phyloP scores from a whole-genome alignment of 2,113 vertebrate species.

The Raja brachyura region DNA sequence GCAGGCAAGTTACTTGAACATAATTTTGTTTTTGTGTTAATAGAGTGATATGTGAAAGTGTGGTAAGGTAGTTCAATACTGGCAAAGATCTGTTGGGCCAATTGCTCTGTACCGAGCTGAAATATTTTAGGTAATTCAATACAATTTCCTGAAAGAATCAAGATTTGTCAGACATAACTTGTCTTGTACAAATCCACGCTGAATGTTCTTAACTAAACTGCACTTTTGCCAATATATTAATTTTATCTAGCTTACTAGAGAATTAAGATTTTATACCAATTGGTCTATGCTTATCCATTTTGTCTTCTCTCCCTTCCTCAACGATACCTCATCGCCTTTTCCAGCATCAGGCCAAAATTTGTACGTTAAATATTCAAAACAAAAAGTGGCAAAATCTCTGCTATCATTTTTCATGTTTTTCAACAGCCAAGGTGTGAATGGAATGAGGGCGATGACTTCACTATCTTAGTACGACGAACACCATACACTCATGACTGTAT shows the following conservation, averaged over 20 bases:
- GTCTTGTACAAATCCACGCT: neutral
- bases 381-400: neutral
- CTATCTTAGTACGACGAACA: no score
- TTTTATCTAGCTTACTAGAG: no score
- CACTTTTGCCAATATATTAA: neutral
- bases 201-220: neutral
- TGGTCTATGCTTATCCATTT: neutral
- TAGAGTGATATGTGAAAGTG: no score
- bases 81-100: neutral
- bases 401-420: neutral
- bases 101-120: neutral
- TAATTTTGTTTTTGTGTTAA: neutral
- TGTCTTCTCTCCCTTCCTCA: neutral
- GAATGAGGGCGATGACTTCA: neutral
- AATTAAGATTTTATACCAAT: neutral
- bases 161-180: neutral
- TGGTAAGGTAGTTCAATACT: neutral
- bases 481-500: no score
- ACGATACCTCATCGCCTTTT: neutral
- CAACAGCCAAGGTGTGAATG: neutral
- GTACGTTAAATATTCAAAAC: neutral
- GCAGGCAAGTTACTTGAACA: slow-evolving; percentile 59
- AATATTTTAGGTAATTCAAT: neutral
- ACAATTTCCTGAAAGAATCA: neutral
- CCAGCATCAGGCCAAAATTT: neutral